phyloP scores from a whole-genome alignment of 2,797 vertebrate genomes.

The Hypotaenidia philippensis region DNA sequence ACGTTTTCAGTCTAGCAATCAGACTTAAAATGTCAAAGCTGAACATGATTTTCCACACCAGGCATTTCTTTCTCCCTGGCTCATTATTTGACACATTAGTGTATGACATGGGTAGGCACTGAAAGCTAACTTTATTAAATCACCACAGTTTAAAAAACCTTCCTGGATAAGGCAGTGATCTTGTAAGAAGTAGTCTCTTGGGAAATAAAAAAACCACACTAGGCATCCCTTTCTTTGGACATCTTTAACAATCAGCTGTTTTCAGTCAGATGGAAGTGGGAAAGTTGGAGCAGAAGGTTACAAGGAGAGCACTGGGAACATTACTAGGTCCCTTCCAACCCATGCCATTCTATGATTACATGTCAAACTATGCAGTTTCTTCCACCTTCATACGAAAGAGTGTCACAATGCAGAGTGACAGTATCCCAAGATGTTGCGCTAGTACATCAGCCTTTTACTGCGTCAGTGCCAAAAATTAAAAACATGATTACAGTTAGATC shows the following conservation, averaged over 20 bases:
- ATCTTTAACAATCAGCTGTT: neutral
- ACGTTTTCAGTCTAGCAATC: neutral
- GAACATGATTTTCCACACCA: neutral
- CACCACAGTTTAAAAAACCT: neutral
- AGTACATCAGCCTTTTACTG: neutral
- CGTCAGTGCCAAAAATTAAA: neutral
- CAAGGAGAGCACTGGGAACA: neutral
- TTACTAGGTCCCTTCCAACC: too few species aligned
- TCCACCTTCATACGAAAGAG: neutral
- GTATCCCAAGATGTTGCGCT: neutral
- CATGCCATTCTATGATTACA: too few species aligned
- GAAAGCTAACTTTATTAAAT: neutral
- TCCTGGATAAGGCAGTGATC: neutral
- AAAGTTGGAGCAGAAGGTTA: neutral
- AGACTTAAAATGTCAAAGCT: neutral
- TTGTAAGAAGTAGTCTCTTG: neutral
- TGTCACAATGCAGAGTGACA: rapidly evolving
- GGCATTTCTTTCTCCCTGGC: neutral
- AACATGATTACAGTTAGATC: neutral
- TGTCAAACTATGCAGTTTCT: neutral
- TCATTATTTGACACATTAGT: neutral
- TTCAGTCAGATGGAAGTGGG: neutral
- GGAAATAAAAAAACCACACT: neutral
- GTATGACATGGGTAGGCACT: neutral
- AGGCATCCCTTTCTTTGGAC: neutral